Conservation (phyloP, 2,797 vertebrate species). For the Miichthys miiuy region DNA sequence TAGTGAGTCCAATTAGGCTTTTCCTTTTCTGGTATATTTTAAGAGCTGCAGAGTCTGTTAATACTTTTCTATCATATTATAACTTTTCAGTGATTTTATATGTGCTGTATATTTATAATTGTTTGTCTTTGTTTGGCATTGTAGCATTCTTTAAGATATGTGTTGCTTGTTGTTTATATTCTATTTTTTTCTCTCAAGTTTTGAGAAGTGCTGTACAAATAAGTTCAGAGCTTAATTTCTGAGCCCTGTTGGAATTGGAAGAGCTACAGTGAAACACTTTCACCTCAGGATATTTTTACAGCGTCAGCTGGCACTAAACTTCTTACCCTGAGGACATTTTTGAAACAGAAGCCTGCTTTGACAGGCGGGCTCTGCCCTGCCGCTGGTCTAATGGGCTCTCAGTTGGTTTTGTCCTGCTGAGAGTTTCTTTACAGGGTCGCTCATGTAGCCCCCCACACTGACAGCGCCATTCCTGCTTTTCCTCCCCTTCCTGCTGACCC, state of each 20-base stretch:
- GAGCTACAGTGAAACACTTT: neutral
- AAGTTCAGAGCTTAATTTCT: too few species aligned
- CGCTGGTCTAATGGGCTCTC: constrained; percentile 29
- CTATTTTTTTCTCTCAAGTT: neutral
- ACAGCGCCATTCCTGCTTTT: constrained; percentile 15
- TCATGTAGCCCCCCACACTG: constrained; percentile 19
- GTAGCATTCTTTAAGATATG: neutral
- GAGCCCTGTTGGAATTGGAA: neutral
- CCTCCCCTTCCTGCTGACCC: constrained; percentile 59
- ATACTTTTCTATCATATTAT: neutral
- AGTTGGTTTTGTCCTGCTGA: constrained; percentile 67
- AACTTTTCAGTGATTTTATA: neutral
- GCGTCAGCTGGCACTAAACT: neutral
- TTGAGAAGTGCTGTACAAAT: neutral
- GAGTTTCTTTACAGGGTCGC: constrained; percentile 42
- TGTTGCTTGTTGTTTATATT: neutral
- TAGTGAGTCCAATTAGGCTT: neutral
- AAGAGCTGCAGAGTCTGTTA: neutral
- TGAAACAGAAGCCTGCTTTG: constrained; percentile 32
- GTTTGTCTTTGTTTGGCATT: neutral
- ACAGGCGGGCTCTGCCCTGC: constrained; percentile 28
- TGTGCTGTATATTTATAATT: neutral
- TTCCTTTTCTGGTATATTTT: neutral
- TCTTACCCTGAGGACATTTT: constrained; percentile 5
- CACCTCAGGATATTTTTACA: constrained; percentile 34